phyloP scores from a whole-genome alignment of 1,140 invertebrate genomes.

The Drosophila kurseongensis region DNA sequence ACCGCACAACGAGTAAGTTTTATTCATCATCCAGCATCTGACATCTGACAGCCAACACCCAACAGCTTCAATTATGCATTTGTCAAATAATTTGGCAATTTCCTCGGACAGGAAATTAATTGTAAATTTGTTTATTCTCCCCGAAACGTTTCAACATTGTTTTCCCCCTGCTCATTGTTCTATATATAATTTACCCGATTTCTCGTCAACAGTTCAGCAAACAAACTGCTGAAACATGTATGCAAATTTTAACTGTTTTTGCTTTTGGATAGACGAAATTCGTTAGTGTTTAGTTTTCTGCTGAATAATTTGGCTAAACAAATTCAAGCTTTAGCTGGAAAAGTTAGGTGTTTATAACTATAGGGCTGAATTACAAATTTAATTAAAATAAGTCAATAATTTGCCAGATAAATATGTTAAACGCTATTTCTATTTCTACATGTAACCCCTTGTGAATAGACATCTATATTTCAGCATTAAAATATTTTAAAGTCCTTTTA shows the following conservation, averaged over 20 bases:
- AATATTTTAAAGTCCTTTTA: not conserved
- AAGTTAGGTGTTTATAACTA: not conserved
- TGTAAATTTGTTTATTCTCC: conserved; percentile 66
- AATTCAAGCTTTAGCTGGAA: not conserved
- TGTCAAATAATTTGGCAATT: conserved; percentile 45
- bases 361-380: not conserved
- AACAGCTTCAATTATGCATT: conserved; percentile 61
- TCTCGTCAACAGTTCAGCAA: conserved; percentile 16
- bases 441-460: not conserved
- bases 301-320: conserved; percentile 19
- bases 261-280: not conserved
- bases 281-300: not conserved
- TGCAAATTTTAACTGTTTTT: conserved; percentile 23
- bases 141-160: not conserved
- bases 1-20: conserved; percentile 92
- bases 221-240: conserved; percentile 24
- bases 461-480: too few relatives aligned
- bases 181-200: conserved; percentile 23
- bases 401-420: too few relatives aligned
- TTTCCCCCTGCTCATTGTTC: not conserved
- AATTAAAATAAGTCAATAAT: too few relatives aligned
- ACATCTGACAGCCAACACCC: conserved; percentile 9
- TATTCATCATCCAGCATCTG: conserved; percentile 22
- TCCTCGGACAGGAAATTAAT: conserved; percentile 68
- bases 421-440: too few relatives aligned